Conservation (phyloP, 1,140 invertebrate species). For the Sinella curviseta region DNA sequence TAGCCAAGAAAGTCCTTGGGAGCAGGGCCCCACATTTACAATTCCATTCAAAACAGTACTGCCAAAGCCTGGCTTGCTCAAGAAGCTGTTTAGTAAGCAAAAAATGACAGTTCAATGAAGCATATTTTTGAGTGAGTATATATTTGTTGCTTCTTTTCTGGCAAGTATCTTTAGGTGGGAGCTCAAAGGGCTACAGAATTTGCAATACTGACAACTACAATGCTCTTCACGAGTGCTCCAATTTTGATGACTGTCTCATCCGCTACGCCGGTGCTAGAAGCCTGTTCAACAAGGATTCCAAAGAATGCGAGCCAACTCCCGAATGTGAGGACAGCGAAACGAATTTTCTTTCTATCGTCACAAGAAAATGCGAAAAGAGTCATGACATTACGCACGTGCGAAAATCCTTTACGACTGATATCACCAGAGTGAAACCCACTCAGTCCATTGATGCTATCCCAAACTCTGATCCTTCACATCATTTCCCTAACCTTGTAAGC, state of each 20-base stretch:
- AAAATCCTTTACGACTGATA: neutral
- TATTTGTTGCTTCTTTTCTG: neutral
- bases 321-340: neutral
- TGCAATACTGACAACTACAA: neutral
- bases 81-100: neutral
- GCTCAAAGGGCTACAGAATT: neutral
- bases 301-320: neutral
- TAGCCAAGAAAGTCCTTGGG: neutral
- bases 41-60: neutral
- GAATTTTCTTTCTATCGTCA: neutral
- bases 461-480: neutral
- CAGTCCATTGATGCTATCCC: neutral
- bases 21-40: neutral
- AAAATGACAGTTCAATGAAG: neutral
- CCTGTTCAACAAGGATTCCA: neutral
- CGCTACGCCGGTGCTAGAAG: neutral
- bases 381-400: neutral
- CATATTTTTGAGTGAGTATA: neutral
- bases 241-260: neutral
- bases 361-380: neutral
- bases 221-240: neutral
- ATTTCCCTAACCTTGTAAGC: no score
- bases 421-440: no score
- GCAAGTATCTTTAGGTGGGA: neutral
- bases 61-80: neutral